Percentiles rank a stretch among this genome's conserved stretches.
Evolutionary conservation across 2,888 invertebrate species (phyloP).

Genomic region (Orchesella flavescens): DNA sequence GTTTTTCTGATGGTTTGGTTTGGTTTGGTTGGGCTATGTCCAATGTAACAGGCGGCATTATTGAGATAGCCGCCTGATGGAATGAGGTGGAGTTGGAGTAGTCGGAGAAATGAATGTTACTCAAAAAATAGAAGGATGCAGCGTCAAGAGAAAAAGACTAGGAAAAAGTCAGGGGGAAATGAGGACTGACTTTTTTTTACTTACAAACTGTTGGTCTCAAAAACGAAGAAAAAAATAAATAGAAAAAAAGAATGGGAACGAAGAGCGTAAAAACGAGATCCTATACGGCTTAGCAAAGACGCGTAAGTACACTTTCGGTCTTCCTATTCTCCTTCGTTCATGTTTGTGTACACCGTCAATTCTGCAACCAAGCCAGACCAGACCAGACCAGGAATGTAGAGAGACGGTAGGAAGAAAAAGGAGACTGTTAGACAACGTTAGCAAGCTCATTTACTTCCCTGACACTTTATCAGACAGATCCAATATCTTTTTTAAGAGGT

Average conservation of each 20-base stretch:
- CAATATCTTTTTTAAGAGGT: conserved; percentile 35
- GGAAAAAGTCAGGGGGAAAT: conserved; percentile 19
- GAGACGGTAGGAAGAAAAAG: not conserved
- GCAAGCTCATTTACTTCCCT: conserved; percentile 50
- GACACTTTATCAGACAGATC: conserved; percentile 50
- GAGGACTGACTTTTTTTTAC: conserved; percentile 22
- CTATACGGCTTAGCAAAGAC: not conserved
- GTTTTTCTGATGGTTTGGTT: no score
- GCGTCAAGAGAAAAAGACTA: not conserved
- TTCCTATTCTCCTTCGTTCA: not conserved
- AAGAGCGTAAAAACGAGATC: not conserved
- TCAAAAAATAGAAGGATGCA: not conserved
- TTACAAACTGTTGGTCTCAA: conserved; percentile 32
- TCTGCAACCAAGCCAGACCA: no score
- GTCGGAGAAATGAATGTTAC: no score
- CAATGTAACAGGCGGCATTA: not conserved
- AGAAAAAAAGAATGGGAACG: not conserved
- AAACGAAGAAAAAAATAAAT: not conserved
- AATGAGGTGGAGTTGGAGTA: conserved; percentile 33
- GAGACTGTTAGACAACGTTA: not conserved
- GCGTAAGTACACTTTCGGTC: not conserved
- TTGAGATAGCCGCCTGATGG: conserved; percentile 12
- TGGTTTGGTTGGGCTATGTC: not conserved
- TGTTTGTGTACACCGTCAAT: no score
- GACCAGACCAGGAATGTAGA: no score